Evolutionary conservation across 2,113 vertebrate species (phyloP), one percentile per base, ranked within the genome.

Genomic region (Mugil cephalus): DNA sequence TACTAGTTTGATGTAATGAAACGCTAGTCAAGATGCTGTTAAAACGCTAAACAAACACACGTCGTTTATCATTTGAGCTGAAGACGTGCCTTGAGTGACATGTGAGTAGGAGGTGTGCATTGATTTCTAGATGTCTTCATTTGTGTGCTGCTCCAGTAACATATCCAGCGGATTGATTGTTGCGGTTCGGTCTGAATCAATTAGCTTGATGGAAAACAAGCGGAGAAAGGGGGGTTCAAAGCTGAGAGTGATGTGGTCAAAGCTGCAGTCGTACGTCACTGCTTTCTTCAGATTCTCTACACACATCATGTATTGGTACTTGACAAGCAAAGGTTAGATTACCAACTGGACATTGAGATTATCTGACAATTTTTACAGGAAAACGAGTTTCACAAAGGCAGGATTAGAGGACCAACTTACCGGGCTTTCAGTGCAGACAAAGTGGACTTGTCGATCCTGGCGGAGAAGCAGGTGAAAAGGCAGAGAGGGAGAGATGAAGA

Each of bases 381-480:
- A 21, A 8, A 39, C 5, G 24, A 30, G 24, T 30, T 55, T 55
- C 21, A 4, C 35, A 13, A 53, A 74, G 1, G n/a, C 45, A 74
- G 53, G 14, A 56, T 56, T 30, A 30, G 24, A 30, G 2, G 15
- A 54, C 0, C 5, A 65, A 67, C 90, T 88, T 61, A 92, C 90
- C 89, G 81, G 13, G 87, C 50, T 83, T 56, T 92, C 39, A 92
- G 79, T 30, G 69, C 79, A 38, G 84, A 69, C 73, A 89, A 39
- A 48, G 80, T 86, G 14, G 85, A 80, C 75, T 90, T 91, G 72
- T 92, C 89, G 53, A 90, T 88, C 90, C 90, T 92, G 75, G 17
- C 68, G 46, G 69, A 8, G 17, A 40, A 59, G 35, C 60, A 50
- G 39, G 43, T 61, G 51, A 77, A 35, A 65, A 13, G 24, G 24